Evolutionary conservation across 2,113 vertebrate species (phyloP), one percentile per base, ranked within the genome.

Genomic region (Grammomys surdaster): DNA sequence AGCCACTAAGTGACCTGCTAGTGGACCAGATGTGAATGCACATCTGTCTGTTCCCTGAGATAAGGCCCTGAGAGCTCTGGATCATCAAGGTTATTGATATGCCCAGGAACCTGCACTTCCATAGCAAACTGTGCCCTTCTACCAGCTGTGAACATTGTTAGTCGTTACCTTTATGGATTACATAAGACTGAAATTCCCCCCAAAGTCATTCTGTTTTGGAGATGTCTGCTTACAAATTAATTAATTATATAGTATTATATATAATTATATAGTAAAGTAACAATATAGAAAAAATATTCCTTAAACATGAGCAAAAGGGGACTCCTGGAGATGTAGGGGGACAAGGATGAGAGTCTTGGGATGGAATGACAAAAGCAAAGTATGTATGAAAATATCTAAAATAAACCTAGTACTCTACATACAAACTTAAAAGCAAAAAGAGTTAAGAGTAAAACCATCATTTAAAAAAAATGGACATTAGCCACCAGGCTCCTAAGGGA

Each of bases 211-310:
- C 36, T 67, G 56, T 40, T 75, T 78, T 36, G 24, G 46, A 84
- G 67, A 92, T 78, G 76, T 94, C 67, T 87, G 48, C 20, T 33
- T 60, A 92, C 33, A 93, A 63, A 87, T 73, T 82, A 54, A 60
- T 80, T 1, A 46, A 63, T 46, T 75, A 87, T 5, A 1, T 67
- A 43, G 72, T 17, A 51, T 51, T 51, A 51, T 8, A 51, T 51
- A 51, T 51, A 51, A 51, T 43, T 73, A 81, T 5, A 1, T 72
- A 43, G 72, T 14, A 51, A 51, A 51, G 48, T 51, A 51, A 48
- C 48, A 48, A 51, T 51, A 51, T 51, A 48, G 46, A 48, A 48
- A 51, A 51, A 51, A 51, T 51, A 51, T 51, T 51, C 48, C 48
- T 87, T 54, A 8, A 69, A 87, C 65, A 87, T 14, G 20, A 51